These are phyloP conservation scores for Drosophila nikananu DNA, from an alignment of 1,140 invertebrate genomes.

Conservation along the genomic window DNA sequence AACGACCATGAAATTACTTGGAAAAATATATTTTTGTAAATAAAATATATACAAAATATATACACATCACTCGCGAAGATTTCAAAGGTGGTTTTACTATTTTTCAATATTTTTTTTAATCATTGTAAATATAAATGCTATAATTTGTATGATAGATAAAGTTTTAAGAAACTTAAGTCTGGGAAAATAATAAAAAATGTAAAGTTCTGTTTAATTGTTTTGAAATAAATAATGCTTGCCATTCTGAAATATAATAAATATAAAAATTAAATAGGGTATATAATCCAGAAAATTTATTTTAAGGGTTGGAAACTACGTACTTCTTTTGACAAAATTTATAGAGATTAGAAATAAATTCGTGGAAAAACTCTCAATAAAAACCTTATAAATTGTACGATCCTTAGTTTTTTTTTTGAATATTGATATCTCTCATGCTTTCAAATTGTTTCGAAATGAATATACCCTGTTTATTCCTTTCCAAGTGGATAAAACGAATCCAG, in stretches of 20 bases:
- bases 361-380: no score
- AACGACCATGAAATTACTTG: constrained; percentile 3
- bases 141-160: not conserved
- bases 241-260: no score
- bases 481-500: constrained; percentile 17
- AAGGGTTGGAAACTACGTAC: no score
- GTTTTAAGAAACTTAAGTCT: not conserved
- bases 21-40: not conserved
- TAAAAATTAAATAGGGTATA: no score
- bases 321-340: no score
- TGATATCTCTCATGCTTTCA: no score
- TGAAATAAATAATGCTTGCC: no score
- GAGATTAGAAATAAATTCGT: no score
- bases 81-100: no score
- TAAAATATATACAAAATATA: not conserved
- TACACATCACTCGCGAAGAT: no score
- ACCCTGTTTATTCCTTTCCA: constrained; percentile 1
- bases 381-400: not conserved
- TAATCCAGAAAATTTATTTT: no score
- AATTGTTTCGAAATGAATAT: constrained; percentile 1
- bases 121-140: not conserved
- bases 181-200: not conserved
- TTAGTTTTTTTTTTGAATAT: not conserved
- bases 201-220: not conserved
- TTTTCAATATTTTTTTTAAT: not conserved